These are phyloP conservation scores for Aphidius ervi DNA, from an alignment of 1,140 invertebrate genomes.

Conservation along the genomic window DNA sequence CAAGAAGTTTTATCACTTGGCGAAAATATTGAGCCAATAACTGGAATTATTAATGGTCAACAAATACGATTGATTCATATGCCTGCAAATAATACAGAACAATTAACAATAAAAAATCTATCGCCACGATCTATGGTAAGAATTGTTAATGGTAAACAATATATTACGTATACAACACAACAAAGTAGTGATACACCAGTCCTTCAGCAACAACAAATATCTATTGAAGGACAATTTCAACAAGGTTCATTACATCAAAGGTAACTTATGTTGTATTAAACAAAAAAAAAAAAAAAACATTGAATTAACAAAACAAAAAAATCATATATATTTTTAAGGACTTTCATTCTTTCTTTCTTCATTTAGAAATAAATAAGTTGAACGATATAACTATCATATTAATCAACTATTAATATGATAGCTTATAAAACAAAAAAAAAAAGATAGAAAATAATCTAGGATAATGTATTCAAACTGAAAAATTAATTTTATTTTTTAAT, in stretches of 20 bases:
- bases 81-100: no score
- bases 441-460: no score
- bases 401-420: no score
- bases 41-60: no score
- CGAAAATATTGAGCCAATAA: no score
- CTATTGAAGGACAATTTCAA: constrained; percentile 37
- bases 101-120: no score
- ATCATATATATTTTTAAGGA: neutral
- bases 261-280: constrained; percentile 39
- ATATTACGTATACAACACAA: constrained; percentile 39
- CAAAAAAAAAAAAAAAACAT: constrained; percentile 9
- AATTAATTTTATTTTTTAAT: neutral
- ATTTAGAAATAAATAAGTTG: neutral
- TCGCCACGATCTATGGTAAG: no score
- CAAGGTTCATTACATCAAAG: constrained; percentile 42
- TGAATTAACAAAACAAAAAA: neutral
- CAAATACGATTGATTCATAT: no score
- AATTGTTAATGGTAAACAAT: constrained; percentile 36
- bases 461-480: no score
- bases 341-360: constrained; percentile 9
- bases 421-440: no score
- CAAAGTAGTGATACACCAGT: constrained; percentile 38
- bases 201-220: constrained; percentile 28
- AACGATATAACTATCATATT: neutral
- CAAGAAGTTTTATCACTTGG: no score